Evolutionary conservation across 2,797 vertebrate genomes (phyloP).

Genomic region (Vireo griseus): DNA sequence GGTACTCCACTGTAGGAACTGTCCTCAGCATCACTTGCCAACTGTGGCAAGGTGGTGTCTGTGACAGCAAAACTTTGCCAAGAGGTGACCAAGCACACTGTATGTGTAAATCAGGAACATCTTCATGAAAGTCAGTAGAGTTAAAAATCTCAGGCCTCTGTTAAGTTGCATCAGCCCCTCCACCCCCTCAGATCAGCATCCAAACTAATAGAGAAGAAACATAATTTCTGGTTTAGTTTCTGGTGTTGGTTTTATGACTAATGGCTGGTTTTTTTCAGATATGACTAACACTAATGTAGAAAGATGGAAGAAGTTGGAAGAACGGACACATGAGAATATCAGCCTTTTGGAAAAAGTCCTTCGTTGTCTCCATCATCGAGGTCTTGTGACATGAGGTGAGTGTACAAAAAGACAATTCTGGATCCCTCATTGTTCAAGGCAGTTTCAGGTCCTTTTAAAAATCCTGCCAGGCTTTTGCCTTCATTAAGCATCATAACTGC

Average conservation of each 20-base stretch:
- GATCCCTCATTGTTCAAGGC: not conserved
- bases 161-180: accelerated
- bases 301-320: not conserved
- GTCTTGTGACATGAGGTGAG: not conserved
- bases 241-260: not conserved
- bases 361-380: accelerated
- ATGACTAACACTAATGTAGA: not conserved
- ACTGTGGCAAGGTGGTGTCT: not conserved
- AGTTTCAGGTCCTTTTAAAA: not conserved
- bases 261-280: not conserved
- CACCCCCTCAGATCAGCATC: not conserved
- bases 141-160: not conserved
- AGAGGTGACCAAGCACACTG: not conserved
- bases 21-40: not conserved
- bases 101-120: not conserved
- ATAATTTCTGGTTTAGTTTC: not conserved
- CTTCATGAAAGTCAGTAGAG: not conserved
- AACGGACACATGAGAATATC: not conserved
- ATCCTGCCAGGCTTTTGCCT: not conserved
- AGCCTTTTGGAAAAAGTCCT: not conserved
- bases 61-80: not conserved
- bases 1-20: not conserved
- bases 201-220: not conserved
- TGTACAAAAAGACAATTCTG: not conserved
- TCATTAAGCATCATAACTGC: not conserved